Conservation (phyloP, 2,113 vertebrate genomes). For the Podarcis muralis region DNA sequence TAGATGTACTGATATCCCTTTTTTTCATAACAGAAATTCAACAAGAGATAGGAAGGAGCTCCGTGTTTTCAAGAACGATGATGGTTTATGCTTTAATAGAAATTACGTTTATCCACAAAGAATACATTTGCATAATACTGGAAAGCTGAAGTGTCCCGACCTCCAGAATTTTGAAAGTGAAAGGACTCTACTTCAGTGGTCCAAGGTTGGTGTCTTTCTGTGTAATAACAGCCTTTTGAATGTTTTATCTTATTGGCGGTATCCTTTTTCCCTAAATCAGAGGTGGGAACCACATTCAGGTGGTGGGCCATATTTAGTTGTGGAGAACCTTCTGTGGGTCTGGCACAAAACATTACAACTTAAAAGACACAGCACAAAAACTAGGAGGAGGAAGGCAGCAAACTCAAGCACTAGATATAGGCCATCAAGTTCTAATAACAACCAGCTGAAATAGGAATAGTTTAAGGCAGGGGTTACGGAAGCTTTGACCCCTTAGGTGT, state of each 20-base stretch:
- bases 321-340: too few species aligned
- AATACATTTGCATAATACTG: slow-evolving; percentile 17
- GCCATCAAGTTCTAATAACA: too few species aligned
- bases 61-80: slow-evolving; percentile 67
- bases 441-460: too few species aligned
- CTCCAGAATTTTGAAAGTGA: slow-evolving; percentile 68
- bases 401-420: too few species aligned
- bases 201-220: slow-evolving; percentile 78
- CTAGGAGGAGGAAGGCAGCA: too few species aligned
- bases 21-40: slow-evolving; percentile 72
- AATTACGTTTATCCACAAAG: slow-evolving; percentile 58
- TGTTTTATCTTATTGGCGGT: neutral
- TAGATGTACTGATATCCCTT: neutral
- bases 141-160: slow-evolving; percentile 80
- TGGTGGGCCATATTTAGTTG: too few species aligned
- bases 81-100: slow-evolving; percentile 70
- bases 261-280: too few species aligned
- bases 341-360: too few species aligned
- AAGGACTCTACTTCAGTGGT: slow-evolving; percentile 77
- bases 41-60: slow-evolving; percentile 57
- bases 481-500: too few species aligned
- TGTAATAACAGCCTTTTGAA: neutral
- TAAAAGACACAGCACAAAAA: too few species aligned
- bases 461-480: too few species aligned
- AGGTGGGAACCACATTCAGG: too few species aligned